Evolutionary conservation across 2,888 invertebrate species (phyloP).

Genomic region (Tenthredo mesomela): DNA sequence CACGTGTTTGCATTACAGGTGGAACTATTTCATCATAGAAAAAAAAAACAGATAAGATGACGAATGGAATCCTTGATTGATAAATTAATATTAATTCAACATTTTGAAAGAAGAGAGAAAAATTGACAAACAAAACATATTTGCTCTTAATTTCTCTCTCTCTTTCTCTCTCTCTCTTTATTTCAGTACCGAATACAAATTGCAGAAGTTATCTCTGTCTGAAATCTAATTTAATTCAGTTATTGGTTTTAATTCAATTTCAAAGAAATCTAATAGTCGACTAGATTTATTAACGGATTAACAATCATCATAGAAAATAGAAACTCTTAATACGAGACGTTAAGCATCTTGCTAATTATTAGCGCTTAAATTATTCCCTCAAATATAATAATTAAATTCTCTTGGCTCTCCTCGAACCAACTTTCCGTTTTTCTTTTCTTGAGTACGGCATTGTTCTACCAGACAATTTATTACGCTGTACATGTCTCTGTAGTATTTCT

Average conservation of each 20-base stretch:
- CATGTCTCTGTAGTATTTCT: slow-evolving; percentile 60
- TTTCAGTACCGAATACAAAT: neutral
- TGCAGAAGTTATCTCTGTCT: neutral
- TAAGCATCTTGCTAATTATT: neutral
- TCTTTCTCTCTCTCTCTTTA: neutral
- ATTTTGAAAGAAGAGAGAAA: neutral
- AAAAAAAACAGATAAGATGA: neutral
- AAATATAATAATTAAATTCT: neutral
- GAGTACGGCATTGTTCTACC: slow-evolving; percentile 49
- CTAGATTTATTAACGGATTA: neutral
- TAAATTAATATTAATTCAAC: neutral
- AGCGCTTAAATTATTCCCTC: neutral
- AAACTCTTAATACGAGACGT: neutral
- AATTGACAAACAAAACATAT: neutral
- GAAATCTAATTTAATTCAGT: neutral
- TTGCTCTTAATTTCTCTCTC: neutral
- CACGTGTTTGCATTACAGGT: neutral
- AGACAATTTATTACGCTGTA: slow-evolving; percentile 57
- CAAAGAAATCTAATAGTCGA: neutral
- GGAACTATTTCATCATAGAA: neutral
- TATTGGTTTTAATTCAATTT: neutral
- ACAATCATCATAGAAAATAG: neutral
- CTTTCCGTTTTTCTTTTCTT: slow-evolving; percentile 22
- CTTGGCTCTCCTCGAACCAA: neutral
- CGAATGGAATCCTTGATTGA: neutral